Conservation (phyloP, 2,888 invertebrate species). For the Strigamia crassipes region DNA sequence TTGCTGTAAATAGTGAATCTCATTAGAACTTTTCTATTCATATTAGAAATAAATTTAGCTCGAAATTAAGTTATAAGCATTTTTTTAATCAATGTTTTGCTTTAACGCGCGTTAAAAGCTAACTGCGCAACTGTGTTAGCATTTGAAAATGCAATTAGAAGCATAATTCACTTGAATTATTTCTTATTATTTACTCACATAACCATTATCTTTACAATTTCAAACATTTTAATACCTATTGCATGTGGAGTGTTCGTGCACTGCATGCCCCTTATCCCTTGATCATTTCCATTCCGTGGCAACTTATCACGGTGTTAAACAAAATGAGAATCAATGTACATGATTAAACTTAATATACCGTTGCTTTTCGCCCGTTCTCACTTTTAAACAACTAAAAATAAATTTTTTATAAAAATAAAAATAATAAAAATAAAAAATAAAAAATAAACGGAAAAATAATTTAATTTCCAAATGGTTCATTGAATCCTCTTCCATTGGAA, state of each 20-base stretch:
- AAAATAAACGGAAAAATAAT: background rate
- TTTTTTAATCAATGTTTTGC: too few relatives aligned
- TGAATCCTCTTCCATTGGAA: background rate
- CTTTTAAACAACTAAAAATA: background rate
- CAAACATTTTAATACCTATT: slow-evolving; percentile 10
- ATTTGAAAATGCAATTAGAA: background rate
- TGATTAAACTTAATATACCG: slow-evolving; percentile 6
- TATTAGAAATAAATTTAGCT: too few relatives aligned
- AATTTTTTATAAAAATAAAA: too few relatives aligned
- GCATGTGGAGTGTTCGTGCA: slow-evolving; percentile 8
- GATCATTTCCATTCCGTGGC: background rate
- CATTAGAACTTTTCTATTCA: too few relatives aligned
- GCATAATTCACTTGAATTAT: background rate
- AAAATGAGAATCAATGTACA: slow-evolving; percentile 21
- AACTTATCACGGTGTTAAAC: slow-evolving; percentile 12
- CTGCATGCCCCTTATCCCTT: background rate
- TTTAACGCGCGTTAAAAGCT: background rate
- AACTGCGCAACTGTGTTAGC: background rate
- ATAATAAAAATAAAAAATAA: too few relatives aligned
- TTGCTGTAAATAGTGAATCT: too few relatives aligned
- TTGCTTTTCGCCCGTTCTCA: background rate
- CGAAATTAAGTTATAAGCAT: too few relatives aligned
- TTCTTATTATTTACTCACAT: slow-evolving; percentile 15
- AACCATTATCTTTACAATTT: background rate
- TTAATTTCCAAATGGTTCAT: background rate